Conservation (phyloP, 2,888 invertebrate species). For the Blastobasis adustella region DNA sequence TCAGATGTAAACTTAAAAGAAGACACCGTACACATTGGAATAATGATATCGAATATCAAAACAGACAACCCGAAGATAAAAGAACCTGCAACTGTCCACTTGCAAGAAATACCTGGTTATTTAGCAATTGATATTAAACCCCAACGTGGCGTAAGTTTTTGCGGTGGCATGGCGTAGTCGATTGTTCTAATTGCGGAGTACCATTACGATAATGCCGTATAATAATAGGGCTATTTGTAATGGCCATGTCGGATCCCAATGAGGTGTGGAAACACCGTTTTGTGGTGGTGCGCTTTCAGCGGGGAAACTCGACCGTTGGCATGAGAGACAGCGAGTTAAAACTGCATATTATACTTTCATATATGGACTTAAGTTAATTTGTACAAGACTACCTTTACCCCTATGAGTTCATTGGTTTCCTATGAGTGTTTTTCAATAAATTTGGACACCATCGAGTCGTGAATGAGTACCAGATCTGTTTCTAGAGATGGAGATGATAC, state of each 20-base stretch:
- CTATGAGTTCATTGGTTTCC: too few species aligned
- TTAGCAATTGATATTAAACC: constrained; percentile 16
- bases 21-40: constrained; percentile 13
- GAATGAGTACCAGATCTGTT: too few species aligned
- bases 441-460: too few species aligned
- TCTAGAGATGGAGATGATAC: too few species aligned
- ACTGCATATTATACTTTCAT: too few species aligned
- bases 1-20: too few species aligned
- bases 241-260: constrained; percentile 52
- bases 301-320: constrained; percentile 20
- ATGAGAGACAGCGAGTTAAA: constrained; percentile 11
- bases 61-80: too few species aligned
- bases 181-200: constrained; percentile 61
- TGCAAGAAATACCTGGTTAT: constrained; percentile 4
- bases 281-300: constrained; percentile 51
- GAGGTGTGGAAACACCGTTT: constrained; percentile 69
- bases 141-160: constrained; percentile 34
- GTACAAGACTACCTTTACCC: too few species aligned
- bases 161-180: constrained; percentile 29
- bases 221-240: constrained; percentile 65
- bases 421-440: too few species aligned
- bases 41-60: too few species aligned
- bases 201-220: constrained; percentile 64
- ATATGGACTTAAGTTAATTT: too few species aligned
- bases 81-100: background rate